Base-by-base conservation (phyloP, 2,888 invertebrate genomes). In the Microctonus brassicae region DNA sequence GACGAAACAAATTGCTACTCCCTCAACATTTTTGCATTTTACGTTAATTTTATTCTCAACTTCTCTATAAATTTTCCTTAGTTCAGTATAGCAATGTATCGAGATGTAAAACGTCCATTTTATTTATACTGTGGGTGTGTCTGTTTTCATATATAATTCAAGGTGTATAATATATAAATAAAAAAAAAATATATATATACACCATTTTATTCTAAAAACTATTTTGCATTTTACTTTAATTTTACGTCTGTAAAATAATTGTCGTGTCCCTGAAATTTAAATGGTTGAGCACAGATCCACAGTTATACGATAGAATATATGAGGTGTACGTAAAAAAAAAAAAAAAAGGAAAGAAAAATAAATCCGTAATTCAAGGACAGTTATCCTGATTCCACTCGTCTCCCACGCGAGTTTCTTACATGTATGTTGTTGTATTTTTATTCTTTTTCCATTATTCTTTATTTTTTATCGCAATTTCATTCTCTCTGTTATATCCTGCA, bases 181-280 rank as follows among this genome's bases (percentile, higher is more conserved):
- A n/a, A n/a, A n/a, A n/a, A n/a, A n/a, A n/a, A 55, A 11, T 26
- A 6, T 11, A 24, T 11, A 24, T 13, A 55, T 5, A 13, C 11
- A 24, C 10, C 9, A 55, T 13, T 26, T 11, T 13, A 26, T 26
- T 55, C n/a, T 11, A 26, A 13, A 11, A 55, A 55, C 13, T 36
- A 33, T 75, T 71, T 65, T 68, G 70, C 73, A 75, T 75, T 72
- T 53, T 68, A 64, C 72, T 72, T 70, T 70, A 72, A 70, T 72
- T 73, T 73, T 64, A 57, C 57, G 61, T 65, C 71, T 36, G 65
- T 61, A 22, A 39, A 61, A 47, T 47, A 61, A 39, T 61, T 36
- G 22, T 61, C 22, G 22, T 20, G 11, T 5, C 20, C 10, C 6
- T 58, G 17, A 20, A 33, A 17, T 9, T 63, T 13, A n/a, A n/a